These are phyloP conservation scores for Poeciliopsis infans DNA, from an alignment of 2,797 vertebrate species.

Conservation along the genomic window DNA sequence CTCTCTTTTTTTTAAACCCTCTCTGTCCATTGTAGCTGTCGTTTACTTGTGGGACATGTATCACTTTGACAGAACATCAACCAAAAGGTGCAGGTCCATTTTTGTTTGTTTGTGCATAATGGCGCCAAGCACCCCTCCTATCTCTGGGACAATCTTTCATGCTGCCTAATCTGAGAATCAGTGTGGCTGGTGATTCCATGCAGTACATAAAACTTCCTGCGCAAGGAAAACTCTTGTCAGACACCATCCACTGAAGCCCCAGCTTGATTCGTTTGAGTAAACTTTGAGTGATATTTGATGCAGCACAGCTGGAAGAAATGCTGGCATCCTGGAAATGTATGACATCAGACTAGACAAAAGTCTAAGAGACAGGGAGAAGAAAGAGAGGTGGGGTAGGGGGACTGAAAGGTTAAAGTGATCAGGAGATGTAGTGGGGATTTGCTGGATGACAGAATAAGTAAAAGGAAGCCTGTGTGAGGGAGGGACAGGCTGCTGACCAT, in stretches of 20 bases:
- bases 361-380: slow-evolving; percentile 25
- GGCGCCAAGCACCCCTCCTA: slow-evolving; percentile 62
- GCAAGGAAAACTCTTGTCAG: slow-evolving; percentile 8
- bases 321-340: slow-evolving; percentile 40
- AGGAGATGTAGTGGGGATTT: slow-evolving; percentile 25
- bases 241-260: slow-evolving; percentile 13
- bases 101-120: slow-evolving; percentile 63
- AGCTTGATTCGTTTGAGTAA: slow-evolving; percentile 18
- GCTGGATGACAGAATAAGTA: slow-evolving; percentile 40
- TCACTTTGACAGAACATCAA: slow-evolving; percentile 20
- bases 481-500: slow-evolving; percentile 45
- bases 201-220: not conserved
- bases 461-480: slow-evolving; percentile 23
- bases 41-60: slow-evolving; percentile 39
- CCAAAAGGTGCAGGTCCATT: slow-evolving; percentile 50
- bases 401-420: slow-evolving; percentile 36
- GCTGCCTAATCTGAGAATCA: slow-evolving; percentile 62
- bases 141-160: slow-evolving; percentile 64
- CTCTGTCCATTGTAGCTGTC: not conserved
- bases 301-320: slow-evolving; percentile 42
- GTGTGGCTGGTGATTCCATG: slow-evolving; percentile 23
- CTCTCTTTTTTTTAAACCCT: not conserved
- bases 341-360: slow-evolving; percentile 50
- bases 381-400: slow-evolving; percentile 9
- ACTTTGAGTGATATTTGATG: slow-evolving; percentile 53